A percentile compares a stretch with the other conserved stretches of the same genome.
Conservation (phyloP, 2,113 vertebrate species). For the Hippopotamus amphibius region DNA sequence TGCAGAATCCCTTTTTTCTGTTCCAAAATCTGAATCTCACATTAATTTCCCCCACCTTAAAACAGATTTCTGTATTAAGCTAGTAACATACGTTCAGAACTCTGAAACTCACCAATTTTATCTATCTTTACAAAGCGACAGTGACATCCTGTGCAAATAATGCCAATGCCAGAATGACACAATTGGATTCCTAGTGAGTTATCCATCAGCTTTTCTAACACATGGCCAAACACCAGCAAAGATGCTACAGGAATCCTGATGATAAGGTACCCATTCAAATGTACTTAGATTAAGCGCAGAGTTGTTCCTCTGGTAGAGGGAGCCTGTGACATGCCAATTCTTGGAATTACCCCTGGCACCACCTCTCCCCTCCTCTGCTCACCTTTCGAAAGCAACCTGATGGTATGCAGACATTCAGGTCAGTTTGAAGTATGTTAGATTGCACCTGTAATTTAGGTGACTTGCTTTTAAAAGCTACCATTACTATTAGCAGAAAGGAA, state of each 20-base stretch:
- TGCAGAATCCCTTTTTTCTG: neutral
- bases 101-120: neutral
- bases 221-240: neutral
- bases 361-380: slow-evolving; percentile 74
- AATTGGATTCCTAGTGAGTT: neutral
- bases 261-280: neutral
- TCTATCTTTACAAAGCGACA: neutral
- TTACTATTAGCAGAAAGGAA: slow-evolving; percentile 70
- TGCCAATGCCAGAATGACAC: slow-evolving; percentile 8
- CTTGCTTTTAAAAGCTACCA: slow-evolving; percentile 69
- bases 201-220: slow-evolving; percentile 15
- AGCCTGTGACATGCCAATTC: slow-evolving; percentile 67
- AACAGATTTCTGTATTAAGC: neutral
- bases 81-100: neutral
- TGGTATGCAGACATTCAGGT: slow-evolving; percentile 76
- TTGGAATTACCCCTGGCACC: slow-evolving; percentile 73
- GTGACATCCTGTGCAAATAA: neutral
- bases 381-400: slow-evolving; percentile 68
- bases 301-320: slow-evolving; percentile 50
- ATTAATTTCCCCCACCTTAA: neutral
- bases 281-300: neutral
- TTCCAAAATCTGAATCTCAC: neutral
- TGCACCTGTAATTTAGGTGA: slow-evolving; percentile 73
- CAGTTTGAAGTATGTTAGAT: slow-evolving; percentile 57
- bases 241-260: neutral